Conservation (phyloP, 2,888 invertebrate genomes). For the Philereme transversata region DNA sequence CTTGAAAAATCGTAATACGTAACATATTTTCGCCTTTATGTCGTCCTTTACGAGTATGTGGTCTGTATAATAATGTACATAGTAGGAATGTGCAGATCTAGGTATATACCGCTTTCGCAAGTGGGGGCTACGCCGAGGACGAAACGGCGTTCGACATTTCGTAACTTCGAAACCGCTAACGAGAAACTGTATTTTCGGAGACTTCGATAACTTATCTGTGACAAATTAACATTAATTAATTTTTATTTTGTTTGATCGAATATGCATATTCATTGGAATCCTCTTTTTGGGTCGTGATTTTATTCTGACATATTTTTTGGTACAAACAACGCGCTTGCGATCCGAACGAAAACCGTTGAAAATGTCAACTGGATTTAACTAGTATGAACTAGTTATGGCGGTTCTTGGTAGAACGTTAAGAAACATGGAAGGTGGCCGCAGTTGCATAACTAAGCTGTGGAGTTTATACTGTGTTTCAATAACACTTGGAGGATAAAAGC, state of each 20-base stretch:
- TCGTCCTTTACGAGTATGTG: conserved; percentile 33
- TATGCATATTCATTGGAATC: conserved; percentile 16
- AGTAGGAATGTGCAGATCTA: conserved; percentile 32
- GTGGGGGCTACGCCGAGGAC: conserved; percentile 44
- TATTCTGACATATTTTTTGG: conserved; percentile 2
- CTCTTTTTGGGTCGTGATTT: conserved; percentile 31
- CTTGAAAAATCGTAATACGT: conserved; percentile 12
- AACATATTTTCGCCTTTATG: conserved; percentile 20
- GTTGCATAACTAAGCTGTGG: conserved; percentile 61
- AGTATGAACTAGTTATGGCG: conserved; percentile 53
- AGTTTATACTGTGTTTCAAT: conserved; percentile 47
- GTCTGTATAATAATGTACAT: conserved; percentile 11
- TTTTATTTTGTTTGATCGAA: conserved; percentile 24
- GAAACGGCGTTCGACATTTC: conserved; percentile 51
- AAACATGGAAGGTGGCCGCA: conserved; percentile 56
- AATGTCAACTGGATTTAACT: conserved; percentile 58
- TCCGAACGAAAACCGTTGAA: conserved; percentile 42
- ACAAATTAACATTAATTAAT: conserved; percentile 36
- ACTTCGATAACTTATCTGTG: conserved; percentile 36
- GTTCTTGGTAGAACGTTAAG: conserved; percentile 54
- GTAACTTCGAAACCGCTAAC: conserved; percentile 43
- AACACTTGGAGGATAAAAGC: conserved; percentile 39
- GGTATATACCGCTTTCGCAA: conserved; percentile 47
- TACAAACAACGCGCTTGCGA: conserved; percentile 23
- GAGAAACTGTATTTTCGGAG: conserved; percentile 44